A percentile compares a stretch with the other conserved stretches of the same genome.
Conservation (phyloP, 2,888 invertebrate species). For the Drosophila aldrichi region DNA sequence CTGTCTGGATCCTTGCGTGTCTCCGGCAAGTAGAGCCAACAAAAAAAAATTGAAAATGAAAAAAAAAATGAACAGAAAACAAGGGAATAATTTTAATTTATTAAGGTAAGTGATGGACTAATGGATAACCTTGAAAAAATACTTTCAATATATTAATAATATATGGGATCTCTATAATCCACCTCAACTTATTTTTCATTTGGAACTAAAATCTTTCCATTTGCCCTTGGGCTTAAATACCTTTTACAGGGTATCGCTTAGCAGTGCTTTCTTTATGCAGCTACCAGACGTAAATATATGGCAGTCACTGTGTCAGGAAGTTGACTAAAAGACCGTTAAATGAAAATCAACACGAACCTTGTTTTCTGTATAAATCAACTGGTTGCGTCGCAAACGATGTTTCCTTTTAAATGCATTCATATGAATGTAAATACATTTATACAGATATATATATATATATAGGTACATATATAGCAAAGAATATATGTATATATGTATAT, state of each 20-base stretch:
- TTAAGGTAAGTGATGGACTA: conserved; percentile 4
- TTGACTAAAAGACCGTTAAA: conserved; percentile 82
- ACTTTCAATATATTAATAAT: background rate
- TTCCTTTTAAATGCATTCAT: conserved; percentile 30
- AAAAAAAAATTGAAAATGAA: conserved; percentile 2
- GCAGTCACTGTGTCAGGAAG: conserved; percentile 81
- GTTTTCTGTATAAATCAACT: conserved; percentile 76
- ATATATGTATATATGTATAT: background rate
- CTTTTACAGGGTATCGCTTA: conserved; percentile 20
- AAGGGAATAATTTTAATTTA: conserved; percentile 9
- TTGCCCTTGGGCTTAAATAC: background rate
- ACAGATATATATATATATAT: background rate
- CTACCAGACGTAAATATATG: conserved; percentile 72
- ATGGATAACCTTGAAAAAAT: conserved; percentile 2
- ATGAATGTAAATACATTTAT: conserved; percentile 26
- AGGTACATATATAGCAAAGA: background rate
- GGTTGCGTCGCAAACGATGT: conserved; percentile 66
- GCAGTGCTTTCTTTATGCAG: conserved; percentile 40
- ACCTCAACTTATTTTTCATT: background rate
- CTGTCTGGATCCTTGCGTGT: conserved; percentile 74
- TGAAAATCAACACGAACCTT: conserved; percentile 79
- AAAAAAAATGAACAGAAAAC: conserved; percentile 4
- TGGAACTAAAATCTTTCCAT: background rate
- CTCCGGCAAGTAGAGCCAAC: conserved; percentile 38
- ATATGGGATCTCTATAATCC: background rate